phyloP scores from a whole-genome alignment of 2,797 vertebrate genomes.

The Poecilia gillii region DNA sequence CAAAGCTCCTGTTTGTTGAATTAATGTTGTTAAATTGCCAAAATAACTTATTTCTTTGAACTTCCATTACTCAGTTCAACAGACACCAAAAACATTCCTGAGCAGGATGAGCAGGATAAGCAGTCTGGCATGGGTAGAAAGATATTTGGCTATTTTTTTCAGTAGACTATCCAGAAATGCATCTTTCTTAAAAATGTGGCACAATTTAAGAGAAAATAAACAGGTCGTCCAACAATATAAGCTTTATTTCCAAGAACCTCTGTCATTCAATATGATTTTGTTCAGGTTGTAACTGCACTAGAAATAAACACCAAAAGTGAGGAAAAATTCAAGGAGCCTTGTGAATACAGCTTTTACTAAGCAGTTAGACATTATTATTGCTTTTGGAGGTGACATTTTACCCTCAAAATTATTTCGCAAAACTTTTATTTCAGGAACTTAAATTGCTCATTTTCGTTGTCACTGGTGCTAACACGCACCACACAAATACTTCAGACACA shows the following conservation, averaged over 20 bases:
- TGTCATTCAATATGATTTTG: background rate
- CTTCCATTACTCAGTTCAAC: background rate
- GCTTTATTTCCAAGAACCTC: background rate
- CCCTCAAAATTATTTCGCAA: background rate
- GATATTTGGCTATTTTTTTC: background rate
- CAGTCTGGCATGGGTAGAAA: background rate
- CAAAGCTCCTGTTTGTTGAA: background rate
- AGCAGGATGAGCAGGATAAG: background rate
- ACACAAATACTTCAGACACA: background rate
- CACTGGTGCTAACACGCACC: background rate
- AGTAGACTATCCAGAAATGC: background rate
- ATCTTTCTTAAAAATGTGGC: background rate
- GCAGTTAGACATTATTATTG: background rate
- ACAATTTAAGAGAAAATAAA: background rate
- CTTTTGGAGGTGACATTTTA: background rate
- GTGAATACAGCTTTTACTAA: background rate
- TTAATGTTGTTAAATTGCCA: background rate
- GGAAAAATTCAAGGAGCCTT: background rate
- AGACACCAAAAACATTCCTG: background rate
- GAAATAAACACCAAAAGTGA: background rate
- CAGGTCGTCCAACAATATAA: background rate
- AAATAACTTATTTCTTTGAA: background rate
- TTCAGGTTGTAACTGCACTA: no score
- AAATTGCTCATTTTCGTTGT: background rate
- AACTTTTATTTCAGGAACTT: background rate